Base-by-base conservation (phyloP, 2,888 invertebrate species). In the Didymodactylos carnosus region DNA sequence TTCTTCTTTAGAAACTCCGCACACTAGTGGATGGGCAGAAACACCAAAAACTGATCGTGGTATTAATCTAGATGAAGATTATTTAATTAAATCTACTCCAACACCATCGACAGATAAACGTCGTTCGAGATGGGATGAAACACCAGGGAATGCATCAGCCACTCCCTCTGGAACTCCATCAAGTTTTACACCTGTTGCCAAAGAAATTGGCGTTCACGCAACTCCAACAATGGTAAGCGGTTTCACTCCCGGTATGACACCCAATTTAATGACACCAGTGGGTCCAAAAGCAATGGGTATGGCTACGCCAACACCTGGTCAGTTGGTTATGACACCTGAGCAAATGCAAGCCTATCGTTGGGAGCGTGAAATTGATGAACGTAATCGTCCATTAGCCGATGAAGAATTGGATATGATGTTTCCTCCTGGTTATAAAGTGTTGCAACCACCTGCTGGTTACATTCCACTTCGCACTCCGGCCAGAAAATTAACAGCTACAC, bases 21-120 rank as follows among this genome's bases (percentile, higher is more conserved):
- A 93, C 0, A 92, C 95, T 78, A n/a, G n/a, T n/a, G 97, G 97
- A 2, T 98, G 98, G 98, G 97, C 97, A 23, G 98, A 98, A 85
- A 99, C 98, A 0, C 98, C 98, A 0, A 89, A 93, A 76, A 92
- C 94, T 0, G 94, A 95, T 82, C 88, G 95, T 74, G 71, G 74
- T 14, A 79, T 78, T n/a, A 80, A 79, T n/a, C 77, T 76, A 23
- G 82, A 82, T 40, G 39, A 13, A 2, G 62, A 62, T 62, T 62
- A 62, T 62, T 78, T 83, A 16, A 90, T 90, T 79, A 83, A 92
- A 80, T 94, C 94, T 83, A 92, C 92, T 0, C 92, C 94, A 0
- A 94, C 94, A 0, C 94, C 94, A 0, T 91, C 92, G 40, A 90
- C 91, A 1, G 92, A 93, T 73, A 98, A 98, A 84, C 87, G 98